Evolutionary conservation across 2,797 vertebrate species (phyloP), one percentile per base, ranked within the genome.

Genomic region (Odontamblyopus lacepedii): DNA sequence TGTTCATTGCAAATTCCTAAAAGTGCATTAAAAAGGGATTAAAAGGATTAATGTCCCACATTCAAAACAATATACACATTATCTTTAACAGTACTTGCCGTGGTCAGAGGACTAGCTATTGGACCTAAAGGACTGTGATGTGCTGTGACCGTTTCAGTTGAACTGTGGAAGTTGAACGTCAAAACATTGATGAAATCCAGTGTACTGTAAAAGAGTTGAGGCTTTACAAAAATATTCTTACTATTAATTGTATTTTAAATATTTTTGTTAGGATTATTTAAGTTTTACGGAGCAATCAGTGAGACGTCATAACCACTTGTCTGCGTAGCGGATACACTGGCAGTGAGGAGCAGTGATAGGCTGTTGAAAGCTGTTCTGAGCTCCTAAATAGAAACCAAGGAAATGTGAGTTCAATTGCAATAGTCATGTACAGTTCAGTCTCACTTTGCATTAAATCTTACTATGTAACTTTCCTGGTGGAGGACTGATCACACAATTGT

Each of bases 51-150:
- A 30, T 30, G 30, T 30, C 30, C 30, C 30, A 30, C 30, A 30
- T 30, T 15, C 11, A 44, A 44, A 44, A 13, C 44, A 16, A 48
- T 48, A 48, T 48, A 15, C 12, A 48, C 3, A 44, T 44, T 44
- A 48, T 48, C 19, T 2, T 1, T 23, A 38, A 38, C 6, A n/a
- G 1, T 73, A 64, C 76, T 89, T 79, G 93, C 93, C 74, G 89
- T 91, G 67, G 67, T 93, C 94, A 2, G 78, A 89, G 71, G 86
- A 85, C 56, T 67, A 69, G 88, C 78, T 12, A 88, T 82, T 9
- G 15, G 44, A 79, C 72, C 91, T 11, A 95, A 83, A n/a, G 94
- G 94, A 73, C 94, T 95, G 72, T 94, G 93, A 72, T 94, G 92
- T 41, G 89, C 92, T 35, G 91, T 94, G 71, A 90, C 83, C 5